Percentiles rank a stretch among this genome's conserved stretches.
phyloP scores from a whole-genome alignment of 2,113 vertebrate genomes.

The Sylvia atricapilla region DNA sequence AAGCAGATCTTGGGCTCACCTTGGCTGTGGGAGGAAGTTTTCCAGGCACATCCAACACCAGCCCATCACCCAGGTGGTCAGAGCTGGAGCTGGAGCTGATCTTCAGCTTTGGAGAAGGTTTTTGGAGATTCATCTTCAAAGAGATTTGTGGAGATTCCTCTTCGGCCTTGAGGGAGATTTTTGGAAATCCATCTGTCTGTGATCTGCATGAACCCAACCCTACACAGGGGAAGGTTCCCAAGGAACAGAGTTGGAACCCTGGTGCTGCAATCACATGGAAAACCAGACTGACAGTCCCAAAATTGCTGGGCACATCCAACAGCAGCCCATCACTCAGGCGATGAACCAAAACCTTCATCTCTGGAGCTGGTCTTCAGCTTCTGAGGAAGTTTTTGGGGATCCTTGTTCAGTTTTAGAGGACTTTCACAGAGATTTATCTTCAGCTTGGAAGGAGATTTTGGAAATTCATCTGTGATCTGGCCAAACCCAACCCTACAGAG shows the following conservation, averaged over 20 bases:
- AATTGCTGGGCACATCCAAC: background rate
- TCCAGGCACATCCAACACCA: background rate
- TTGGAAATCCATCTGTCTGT: background rate
- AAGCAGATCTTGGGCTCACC: background rate
- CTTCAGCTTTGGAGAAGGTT: background rate
- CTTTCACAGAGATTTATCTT: background rate
- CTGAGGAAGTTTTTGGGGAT: background rate
- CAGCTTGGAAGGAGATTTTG: background rate
- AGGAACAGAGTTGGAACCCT: background rate
- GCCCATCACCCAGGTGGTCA: fast-evolving
- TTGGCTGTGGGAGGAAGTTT: background rate
- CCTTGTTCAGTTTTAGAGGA: background rate
- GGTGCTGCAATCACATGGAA: background rate
- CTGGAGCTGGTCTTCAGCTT: background rate
- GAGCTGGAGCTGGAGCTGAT: background rate
- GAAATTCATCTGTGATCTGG: background rate
- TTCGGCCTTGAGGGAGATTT: background rate
- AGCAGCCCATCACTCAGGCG: fast-evolving
- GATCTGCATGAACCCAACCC: background rate
- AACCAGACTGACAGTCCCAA: background rate
- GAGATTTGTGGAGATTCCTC: background rate
- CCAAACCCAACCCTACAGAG: fast-evolving
- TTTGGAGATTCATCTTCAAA: background rate
- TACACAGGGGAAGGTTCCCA: background rate
- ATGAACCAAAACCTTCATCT: background rate